Evolutionary conservation across 2,113 vertebrate genomes (phyloP), one percentile per base, ranked within the genome.

Genomic region (Zootoca vivipara): DNA sequence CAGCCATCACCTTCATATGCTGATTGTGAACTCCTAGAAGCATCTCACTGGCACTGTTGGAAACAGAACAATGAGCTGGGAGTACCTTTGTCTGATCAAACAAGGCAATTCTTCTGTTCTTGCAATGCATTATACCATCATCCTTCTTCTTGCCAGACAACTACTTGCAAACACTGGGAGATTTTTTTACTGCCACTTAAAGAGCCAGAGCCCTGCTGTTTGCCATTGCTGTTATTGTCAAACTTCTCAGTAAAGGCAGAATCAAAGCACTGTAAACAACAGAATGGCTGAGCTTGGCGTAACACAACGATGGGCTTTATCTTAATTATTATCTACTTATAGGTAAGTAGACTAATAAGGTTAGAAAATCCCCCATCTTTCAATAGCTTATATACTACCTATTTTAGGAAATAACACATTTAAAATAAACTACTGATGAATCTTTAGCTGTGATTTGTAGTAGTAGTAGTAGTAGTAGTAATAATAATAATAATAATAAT

Each of bases 201-300:
- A 80, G 83, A 85, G 46, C 67, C 77, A 80, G 46, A 73, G 30
- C 4, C 65, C 75, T 80, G 82, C 65, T 79, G 85, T 69, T 86
- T 86, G 62, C 85, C 35, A 78, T 26, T 86, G 75, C 75, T 80
- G 56, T 64, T 84, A 58, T 35, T 78, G 87, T 88, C 87, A 88
- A 52, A 52, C 73, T 38, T 67, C 72, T 86, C 65, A 28, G 35
- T 26, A 24, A 78, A 89, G 56, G 35, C 8, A 73, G 18, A 69
- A 89, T 62, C 18, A 79, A 82, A 83, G 5, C 26, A 87, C 5
- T 80, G 42, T 67, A 78, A 86, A 86, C 30, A 7, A 58, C 40
- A 18, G 85, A 35, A 3, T 64, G 83, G 89, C 4, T 64, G 40
- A 88, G 28, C 8, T 30, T 24, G 26, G 38, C 64, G 26, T 38